Evolutionary conservation across 2,888 invertebrate genomes (phyloP), one percentile per base, ranked within the genome.

Genomic region (Machimus atricapillus): DNA sequence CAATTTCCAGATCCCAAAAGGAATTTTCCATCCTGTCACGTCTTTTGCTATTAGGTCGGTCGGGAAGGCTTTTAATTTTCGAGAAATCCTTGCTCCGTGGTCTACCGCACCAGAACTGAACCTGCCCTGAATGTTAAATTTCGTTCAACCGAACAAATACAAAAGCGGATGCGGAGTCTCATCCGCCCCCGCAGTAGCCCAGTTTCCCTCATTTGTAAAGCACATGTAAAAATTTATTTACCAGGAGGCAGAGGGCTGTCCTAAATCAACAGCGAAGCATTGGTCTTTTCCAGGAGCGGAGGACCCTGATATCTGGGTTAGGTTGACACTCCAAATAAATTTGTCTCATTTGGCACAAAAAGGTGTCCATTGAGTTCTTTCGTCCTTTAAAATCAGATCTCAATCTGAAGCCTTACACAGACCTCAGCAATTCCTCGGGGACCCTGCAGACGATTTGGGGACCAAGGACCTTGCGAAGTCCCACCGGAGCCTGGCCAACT

Each of bases 171-270:
- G 9, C 27, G 66, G 19, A 7, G 27, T 23, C 27, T 43, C 14
- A 12, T 14, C 19, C 19, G 52, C 66, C 23, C 66, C 19, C 52
- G 66, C 66, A 46, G 46, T 27, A 52, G 27, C 23, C 79, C n/a
- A 66, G 66, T 66, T 66, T 66, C 66, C 66, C 79, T 79, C 37
- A 37, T 74, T 85, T 85, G 85, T 85, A 73, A 40, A 56, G 74
- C 74, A 74, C 73, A 85, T 74, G 85, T 85, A 85, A 85, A 85
- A 85, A 85, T 85, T 85, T 85, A 43, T 74, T 73, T 43, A 58
- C 74, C 27, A 43, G 27, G 43, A 74, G 74, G 46, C 19, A 74
- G 73, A 19, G 74, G 7, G 12, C 19, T 27, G 27, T 85, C 85
- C 85, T 85, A 85, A 74, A 85, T 85, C 85, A 85, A 85, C 85